These are phyloP conservation scores for Bagarius yarrelli DNA, from an alignment of 2,113 vertebrate species.

Conservation along the genomic window DNA sequence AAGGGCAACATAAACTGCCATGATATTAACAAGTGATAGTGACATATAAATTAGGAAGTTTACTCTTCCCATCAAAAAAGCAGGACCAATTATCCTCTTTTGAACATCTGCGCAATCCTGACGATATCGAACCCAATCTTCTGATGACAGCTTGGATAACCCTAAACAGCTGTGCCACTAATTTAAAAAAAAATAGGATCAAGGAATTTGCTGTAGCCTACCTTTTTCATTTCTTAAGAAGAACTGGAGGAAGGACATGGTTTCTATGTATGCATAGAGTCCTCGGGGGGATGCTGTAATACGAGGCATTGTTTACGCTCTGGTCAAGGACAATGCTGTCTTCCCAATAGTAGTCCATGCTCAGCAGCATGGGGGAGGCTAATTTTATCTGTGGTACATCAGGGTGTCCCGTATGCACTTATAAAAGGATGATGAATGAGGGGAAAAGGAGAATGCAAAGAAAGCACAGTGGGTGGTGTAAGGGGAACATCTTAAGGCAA, in stretches of 20 bases:
- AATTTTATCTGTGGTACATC: slow-evolving; percentile 40
- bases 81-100: neutral
- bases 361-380: slow-evolving; percentile 23
- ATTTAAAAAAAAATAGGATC: neutral
- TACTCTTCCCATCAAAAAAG: neutral
- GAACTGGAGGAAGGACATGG: slow-evolving; percentile 19
- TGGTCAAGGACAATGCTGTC: slow-evolving; percentile 46
- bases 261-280: slow-evolving; percentile 41
- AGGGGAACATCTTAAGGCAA: neutral
- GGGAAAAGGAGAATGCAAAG: neutral
- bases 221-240: neutral
- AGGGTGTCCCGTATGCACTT: slow-evolving; percentile 10
- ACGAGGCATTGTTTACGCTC: slow-evolving; percentile 52
- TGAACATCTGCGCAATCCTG: neutral
- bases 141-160: neutral
- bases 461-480: neutral
- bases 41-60: neutral
- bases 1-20: too few species aligned
- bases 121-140: neutral
- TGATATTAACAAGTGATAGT: too few species aligned
- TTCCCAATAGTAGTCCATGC: slow-evolving; percentile 26
- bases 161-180: neutral
- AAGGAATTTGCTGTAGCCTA: neutral
- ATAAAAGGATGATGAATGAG: slow-evolving; percentile 11
- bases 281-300: slow-evolving; percentile 46